A percentile compares a stretch with the other conserved stretches of the same genome.
Conservation (phyloP, 2,113 vertebrate species). For the Callorhinus ursinus region DNA sequence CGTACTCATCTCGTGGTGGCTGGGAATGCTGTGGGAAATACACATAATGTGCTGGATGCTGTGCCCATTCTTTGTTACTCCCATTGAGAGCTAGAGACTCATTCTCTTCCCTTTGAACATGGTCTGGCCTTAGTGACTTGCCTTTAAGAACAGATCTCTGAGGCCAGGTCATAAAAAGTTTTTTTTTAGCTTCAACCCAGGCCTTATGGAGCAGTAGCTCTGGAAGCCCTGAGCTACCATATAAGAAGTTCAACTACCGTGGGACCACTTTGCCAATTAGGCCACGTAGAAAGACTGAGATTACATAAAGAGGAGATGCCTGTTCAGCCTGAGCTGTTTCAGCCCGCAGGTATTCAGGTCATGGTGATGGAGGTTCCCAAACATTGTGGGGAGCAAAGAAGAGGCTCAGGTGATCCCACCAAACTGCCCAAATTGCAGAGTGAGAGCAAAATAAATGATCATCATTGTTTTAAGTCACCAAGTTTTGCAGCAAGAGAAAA, state of each 20-base stretch:
- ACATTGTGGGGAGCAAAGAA: background rate
- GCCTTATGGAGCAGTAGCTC: background rate
- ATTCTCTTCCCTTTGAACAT: background rate
- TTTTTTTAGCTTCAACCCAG: background rate
- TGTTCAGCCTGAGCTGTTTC: background rate
- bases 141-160: background rate
- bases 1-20: background rate
- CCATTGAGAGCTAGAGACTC: background rate
- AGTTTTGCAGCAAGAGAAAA: background rate
- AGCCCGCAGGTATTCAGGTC: background rate
- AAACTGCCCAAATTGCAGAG: background rate
- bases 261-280: background rate
- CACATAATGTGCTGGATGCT: fast-evolving
- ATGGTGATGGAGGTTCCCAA: background rate
- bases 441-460: background rate
- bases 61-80: background rate
- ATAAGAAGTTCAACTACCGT: background rate
- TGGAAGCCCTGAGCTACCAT: background rate
- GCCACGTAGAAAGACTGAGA: background rate
- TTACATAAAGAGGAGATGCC: background rate
- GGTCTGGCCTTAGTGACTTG: background rate
- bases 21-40: fast-evolving
- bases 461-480: background rate
- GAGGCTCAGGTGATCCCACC: background rate
- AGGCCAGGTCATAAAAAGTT: background rate